Evolutionary conservation across 2,113 vertebrate genomes (phyloP), one percentile per base, ranked within the genome.

Genomic region (Lagopus muta): DNA sequence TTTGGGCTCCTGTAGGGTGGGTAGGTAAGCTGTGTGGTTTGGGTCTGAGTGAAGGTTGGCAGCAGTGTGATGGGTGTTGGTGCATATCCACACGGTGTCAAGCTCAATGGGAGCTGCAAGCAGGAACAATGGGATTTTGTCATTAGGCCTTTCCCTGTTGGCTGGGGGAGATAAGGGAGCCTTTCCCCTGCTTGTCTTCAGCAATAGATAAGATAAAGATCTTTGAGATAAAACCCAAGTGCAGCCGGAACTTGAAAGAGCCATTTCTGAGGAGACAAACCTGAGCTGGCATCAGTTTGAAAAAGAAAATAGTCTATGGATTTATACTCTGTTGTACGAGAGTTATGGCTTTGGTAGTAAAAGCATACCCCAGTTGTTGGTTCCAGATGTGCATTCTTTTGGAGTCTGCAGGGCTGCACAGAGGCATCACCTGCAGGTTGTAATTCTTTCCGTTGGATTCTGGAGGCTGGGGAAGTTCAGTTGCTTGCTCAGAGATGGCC

Each of bases 201-300:
- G 22, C 34, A 60, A 57, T 6, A 93, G 92, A 94, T 88, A 90
- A 94, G 86, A 93, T 83, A 93, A 62, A 74, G 25, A 86, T 96
- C 86, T 91, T 11, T 62, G 45, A 89, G 94, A 91, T 89, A 83
- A 92, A 89, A 82, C 34, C 66, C 7, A 52, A 80, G 79, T 86
- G 85, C 52, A 91, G 55, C 50, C 80, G 43, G 60, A 88, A 60
- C 82, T 88, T 82, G 67, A 74, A 90, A 79, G 79, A 80, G 32
- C 8, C 25, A 7, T 92, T 91, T 91, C 74, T 40, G 60, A 28
- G 50, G 55, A 91, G 87, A 12, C 18, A 85, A 89, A 76, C 14
- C 67, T 55, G 82, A 88, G 69, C 42, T 77, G 72, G 27, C 9
- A 1, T 43, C 87, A 28, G 7, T 62, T 52, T 25, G 74, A 36